phyloP scores from a whole-genome alignment of 1,140 invertebrate species.

The Aethina tumida region DNA sequence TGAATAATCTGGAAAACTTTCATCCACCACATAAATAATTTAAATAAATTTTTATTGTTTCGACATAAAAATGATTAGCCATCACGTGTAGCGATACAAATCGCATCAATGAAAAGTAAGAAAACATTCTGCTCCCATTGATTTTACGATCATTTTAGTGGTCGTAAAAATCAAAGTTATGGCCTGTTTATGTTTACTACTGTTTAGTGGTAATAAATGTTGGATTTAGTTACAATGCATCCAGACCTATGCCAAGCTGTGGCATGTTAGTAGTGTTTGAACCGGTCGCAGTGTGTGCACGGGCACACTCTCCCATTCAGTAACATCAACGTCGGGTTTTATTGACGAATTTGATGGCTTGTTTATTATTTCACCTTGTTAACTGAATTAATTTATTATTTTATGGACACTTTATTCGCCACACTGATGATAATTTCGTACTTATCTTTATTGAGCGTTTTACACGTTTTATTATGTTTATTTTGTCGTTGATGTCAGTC shows the following conservation, averaged over 20 bases:
- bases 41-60: too few relatives aligned
- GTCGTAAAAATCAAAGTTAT: slow-evolving; percentile 36
- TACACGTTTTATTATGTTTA: slow-evolving; percentile 4
- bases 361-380: slow-evolving; percentile 34
- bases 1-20: too few relatives aligned
- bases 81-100: too few relatives aligned
- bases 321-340: slow-evolving; percentile 33
- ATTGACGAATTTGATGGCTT: slow-evolving; percentile 34
- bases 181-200: slow-evolving; percentile 37
- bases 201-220: slow-evolving; percentile 37
- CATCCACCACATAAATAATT: too few relatives aligned
- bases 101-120: too few relatives aligned
- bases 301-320: slow-evolving; percentile 17
- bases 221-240: slow-evolving; percentile 35
- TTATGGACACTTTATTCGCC: slow-evolving; percentile 13
- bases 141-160: slow-evolving; percentile 37
- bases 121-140: slow-evolving; percentile 31
- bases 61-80: too few relatives aligned
- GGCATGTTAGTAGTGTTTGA: slow-evolving; percentile 22
- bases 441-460: neutral
- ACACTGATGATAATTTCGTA: slow-evolving; percentile 9
- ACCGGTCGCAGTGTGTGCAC: too few relatives aligned
- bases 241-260: slow-evolving; percentile 30
- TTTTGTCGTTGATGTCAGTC: too few relatives aligned
- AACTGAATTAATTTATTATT: slow-evolving; percentile 24